These are phyloP conservation scores for Pangasianodon gigas DNA, from an alignment of 2,113 vertebrate genomes.

Conservation along the genomic window DNA sequence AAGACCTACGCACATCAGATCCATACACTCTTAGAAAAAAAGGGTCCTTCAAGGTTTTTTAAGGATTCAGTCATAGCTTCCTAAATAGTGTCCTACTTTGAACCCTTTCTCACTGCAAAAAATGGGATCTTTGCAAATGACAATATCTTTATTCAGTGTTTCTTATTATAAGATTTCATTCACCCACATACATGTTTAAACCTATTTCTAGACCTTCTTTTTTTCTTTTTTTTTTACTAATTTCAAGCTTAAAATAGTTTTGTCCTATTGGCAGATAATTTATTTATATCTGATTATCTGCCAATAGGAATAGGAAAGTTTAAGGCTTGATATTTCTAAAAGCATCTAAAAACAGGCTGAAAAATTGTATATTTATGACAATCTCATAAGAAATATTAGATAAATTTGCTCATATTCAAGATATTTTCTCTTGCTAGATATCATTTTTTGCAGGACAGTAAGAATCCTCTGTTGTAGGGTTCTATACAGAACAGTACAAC, in stretches of 20 bases:
- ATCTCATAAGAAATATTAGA: neutral
- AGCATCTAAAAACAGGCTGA: neutral
- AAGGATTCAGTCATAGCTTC: neutral
- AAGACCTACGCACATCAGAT: neutral
- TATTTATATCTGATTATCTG: neutral
- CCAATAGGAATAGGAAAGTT: neutral
- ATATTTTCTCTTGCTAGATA: neutral
- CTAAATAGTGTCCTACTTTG: neutral
- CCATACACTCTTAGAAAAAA: neutral
- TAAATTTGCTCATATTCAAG: neutral
- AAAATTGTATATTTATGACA: neutral
- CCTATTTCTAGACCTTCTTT: neutral
- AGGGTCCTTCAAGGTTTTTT: neutral
- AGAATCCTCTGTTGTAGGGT: no score
- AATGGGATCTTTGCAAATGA: neutral
- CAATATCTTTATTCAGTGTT: neutral
- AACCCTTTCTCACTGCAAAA: neutral
- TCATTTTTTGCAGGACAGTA: neutral
- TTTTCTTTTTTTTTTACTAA: neutral
- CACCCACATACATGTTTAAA: neutral
- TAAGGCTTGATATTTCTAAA: no score
- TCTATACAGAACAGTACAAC: no score
- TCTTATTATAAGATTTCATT: neutral
- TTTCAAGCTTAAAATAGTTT: neutral
- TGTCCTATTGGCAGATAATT: neutral